These are phyloP conservation scores for Mus caroli DNA, from an alignment of 2,797 vertebrate species.

Conservation along the genomic window DNA sequence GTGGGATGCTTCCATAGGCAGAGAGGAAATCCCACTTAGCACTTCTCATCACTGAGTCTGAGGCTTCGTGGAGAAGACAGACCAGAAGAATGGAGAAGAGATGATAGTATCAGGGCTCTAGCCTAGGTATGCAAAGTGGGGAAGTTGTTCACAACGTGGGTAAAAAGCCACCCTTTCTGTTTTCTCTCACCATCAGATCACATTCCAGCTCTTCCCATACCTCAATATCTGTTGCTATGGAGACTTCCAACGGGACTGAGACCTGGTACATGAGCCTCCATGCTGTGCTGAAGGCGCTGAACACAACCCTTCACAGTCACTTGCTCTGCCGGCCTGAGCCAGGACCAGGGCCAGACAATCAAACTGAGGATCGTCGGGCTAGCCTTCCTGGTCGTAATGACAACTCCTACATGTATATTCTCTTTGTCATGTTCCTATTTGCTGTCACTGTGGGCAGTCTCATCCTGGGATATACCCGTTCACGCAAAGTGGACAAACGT, in stretches of 20 bases:
- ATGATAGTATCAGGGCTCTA: neutral
- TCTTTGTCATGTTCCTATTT: constrained; percentile 91
- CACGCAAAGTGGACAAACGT: constrained; percentile 89
- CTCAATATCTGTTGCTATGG: constrained; percentile 77
- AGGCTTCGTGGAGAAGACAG: constrained; percentile 14
- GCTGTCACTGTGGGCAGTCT: constrained; percentile 89
- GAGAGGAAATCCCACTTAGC: neutral
- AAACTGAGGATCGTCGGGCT: neutral
- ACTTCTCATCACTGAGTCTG: neutral
- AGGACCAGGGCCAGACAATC: neutral
- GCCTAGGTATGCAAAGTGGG: neutral
- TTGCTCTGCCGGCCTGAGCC: constrained; percentile 69
- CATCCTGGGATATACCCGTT: constrained; percentile 90
- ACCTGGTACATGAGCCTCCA: constrained; percentile 85
- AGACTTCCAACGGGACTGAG: constrained; percentile 80
- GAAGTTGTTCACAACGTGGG: neutral
- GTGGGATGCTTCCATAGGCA: neutral
- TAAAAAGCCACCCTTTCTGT: constrained; percentile 25
- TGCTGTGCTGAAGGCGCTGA: constrained; percentile 84
- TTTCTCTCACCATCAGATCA: constrained; percentile 49
- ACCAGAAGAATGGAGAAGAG: neutral
- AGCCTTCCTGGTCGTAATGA: constrained; percentile 72
- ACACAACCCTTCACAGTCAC: constrained; percentile 82
- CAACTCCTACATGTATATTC: constrained; percentile 90
- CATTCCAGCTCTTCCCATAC: neutral